Percentiles rank a stretch among this genome's conserved stretches.
These are phyloP conservation scores for Holothuria glaberrima DNA, from an alignment of 35 echinoderm and acorn worm genomes.

Conservation along the genomic window DNA sequence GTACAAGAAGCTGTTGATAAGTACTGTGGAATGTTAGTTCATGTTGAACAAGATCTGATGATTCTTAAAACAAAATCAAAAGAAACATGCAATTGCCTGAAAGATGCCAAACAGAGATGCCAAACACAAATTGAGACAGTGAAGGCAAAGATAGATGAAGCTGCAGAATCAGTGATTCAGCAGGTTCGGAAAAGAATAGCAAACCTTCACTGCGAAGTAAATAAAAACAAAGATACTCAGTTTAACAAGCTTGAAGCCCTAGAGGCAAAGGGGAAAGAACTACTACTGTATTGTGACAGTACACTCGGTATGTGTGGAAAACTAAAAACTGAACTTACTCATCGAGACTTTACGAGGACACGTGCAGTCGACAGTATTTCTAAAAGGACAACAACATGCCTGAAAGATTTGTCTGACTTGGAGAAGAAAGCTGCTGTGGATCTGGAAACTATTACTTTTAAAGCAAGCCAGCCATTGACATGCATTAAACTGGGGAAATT, in stretches of 20 bases:
- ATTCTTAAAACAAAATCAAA: no score
- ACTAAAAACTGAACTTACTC: background rate
- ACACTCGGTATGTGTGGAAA: background rate
- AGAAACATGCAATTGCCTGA: background rate
- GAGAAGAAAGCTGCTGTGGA: background rate
- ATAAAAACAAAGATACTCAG: background rate
- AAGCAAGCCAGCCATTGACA: no score
- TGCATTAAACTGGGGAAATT: background rate
- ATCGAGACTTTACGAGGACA: background rate
- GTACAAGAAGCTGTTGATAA: background rate
- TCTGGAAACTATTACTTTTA: background rate
- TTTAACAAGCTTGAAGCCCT: background rate
- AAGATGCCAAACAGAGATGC: background rate
- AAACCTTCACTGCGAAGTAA: background rate
- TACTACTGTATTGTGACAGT: background rate
- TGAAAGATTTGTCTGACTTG: background rate
- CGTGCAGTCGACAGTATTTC: background rate
- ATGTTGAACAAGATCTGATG: background rate
- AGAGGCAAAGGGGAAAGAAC: background rate
- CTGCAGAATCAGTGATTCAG: background rate
- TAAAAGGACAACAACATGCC: background rate
- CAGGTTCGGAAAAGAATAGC: background rate
- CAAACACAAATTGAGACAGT: background rate
- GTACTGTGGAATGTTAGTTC: background rate
- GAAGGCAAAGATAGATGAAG: background rate